phyloP scores from a whole-genome alignment of 2,113 vertebrate species.

The Lathamus discolor region DNA sequence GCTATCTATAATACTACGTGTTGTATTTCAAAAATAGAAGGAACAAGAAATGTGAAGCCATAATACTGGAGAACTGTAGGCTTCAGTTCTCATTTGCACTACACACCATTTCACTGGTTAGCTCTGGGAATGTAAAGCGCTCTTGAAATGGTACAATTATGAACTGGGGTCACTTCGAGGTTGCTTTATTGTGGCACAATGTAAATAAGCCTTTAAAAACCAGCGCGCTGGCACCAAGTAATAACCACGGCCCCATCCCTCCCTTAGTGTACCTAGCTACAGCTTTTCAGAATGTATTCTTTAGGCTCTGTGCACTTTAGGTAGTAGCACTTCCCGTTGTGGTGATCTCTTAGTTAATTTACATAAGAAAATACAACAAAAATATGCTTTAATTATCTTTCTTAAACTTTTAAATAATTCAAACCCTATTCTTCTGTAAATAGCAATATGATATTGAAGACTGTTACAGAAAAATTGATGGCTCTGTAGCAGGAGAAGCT shows the following conservation, averaged over 20 bases:
- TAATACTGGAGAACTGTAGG: background rate
- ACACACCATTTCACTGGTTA: background rate
- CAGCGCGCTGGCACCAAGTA: background rate
- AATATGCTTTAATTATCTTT: background rate
- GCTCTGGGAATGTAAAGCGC: background rate
- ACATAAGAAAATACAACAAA: background rate
- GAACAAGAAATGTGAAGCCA: background rate
- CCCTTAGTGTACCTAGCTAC: background rate
- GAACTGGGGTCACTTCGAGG: background rate
- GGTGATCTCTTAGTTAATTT: background rate
- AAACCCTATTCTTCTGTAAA: background rate
- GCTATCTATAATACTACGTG: background rate
- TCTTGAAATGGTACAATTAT: background rate
- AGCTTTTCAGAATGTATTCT: background rate
- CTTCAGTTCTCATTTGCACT: background rate
- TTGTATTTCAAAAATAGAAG: background rate
- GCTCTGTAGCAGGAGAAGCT: background rate
- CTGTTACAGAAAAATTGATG: background rate
- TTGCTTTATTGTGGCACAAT: background rate
- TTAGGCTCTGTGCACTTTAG: background rate
- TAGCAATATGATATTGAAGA: background rate
- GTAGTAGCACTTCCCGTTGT: background rate
- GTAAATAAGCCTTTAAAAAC: background rate
- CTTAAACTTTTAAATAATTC: background rate
- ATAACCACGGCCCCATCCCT: accelerated